phyloP scores from a whole-genome alignment of 2,888 invertebrate genomes.

The Agriopis leucophaearia region DNA sequence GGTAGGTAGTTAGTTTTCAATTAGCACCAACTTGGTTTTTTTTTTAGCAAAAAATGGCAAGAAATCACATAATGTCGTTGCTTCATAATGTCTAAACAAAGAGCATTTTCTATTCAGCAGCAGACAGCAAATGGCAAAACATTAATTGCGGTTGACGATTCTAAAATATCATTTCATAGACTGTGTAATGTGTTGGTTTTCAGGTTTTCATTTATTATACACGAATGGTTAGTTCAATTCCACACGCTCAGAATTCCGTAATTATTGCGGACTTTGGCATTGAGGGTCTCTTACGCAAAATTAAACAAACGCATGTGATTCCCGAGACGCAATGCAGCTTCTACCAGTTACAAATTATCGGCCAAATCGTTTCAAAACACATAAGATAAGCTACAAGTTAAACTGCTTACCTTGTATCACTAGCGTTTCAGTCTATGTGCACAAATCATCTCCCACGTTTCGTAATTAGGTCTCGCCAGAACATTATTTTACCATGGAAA shows the following conservation, averaged over 20 bases:
- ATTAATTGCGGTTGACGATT: background rate
- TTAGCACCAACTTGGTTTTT: background rate
- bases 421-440: constrained; percentile 33
- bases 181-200: background rate
- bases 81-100: background rate
- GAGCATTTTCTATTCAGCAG: background rate
- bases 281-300: constrained; percentile 39
- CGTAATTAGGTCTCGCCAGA: constrained; percentile 45
- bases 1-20: constrained; percentile 1
- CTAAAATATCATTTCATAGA: background rate
- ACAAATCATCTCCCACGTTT: constrained; percentile 56
- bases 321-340: constrained; percentile 13
- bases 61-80: too few species aligned
- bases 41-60: too few species aligned
- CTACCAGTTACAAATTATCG: constrained; percentile 19
- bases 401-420: constrained; percentile 44
- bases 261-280: constrained; percentile 39
- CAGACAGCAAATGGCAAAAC: background rate
- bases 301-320: constrained; percentile 48
- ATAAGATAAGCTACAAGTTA: background rate
- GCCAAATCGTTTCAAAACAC: constrained; percentile 11
- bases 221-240: constrained; percentile 26
- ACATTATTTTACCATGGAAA: constrained; percentile 52
- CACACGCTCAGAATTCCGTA: constrained; percentile 26
- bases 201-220: constrained; percentile 21